Percentiles rank a stretch among this genome's conserved stretches.
Evolutionary conservation across 35 echinoderm and acorn worm genomes (phyloP).

Genomic region (Apostichopus parvimensis): DNA sequence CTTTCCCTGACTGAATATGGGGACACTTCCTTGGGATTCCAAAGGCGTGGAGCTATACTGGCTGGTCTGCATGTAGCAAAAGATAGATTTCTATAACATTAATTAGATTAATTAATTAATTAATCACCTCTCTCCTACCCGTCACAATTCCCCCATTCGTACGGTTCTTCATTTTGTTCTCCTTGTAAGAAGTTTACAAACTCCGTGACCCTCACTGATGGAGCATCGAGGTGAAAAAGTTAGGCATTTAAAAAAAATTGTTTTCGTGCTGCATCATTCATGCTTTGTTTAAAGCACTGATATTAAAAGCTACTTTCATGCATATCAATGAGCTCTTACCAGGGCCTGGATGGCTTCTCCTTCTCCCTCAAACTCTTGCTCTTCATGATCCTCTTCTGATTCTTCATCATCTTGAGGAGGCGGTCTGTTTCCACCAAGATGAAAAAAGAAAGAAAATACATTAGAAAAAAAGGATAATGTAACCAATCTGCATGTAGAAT

Average conservation of each 20-base stretch:
- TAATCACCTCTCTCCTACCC: no score
- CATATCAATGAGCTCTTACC: constrained; percentile 49
- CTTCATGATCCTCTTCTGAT: constrained; percentile 80
- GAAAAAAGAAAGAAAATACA: background rate
- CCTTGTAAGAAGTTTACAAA: no score
- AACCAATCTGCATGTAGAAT: no score
- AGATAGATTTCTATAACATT: background rate
- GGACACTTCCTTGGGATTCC: background rate
- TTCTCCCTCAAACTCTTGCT: constrained; percentile 87
- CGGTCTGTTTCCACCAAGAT: background rate
- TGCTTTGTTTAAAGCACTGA: no score
- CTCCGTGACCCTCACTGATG: no score
- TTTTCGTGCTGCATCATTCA: no score
- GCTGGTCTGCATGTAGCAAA: constrained; percentile 1
- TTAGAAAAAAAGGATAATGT: no score
- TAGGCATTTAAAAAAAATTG: no score
- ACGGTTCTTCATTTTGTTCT: no score
- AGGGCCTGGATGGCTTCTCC: constrained; percentile 89
- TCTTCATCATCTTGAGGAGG: constrained; percentile 76
- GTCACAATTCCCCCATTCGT: no score
- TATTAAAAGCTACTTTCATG: no score
- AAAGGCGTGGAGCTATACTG: constrained; percentile 33
- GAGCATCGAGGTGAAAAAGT: no score
- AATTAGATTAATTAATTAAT: background rate
- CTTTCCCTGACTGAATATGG: constrained; percentile 37